Base-by-base conservation (phyloP, 2,888 invertebrate genomes). In the Synanthedon andrenaeformis region DNA sequence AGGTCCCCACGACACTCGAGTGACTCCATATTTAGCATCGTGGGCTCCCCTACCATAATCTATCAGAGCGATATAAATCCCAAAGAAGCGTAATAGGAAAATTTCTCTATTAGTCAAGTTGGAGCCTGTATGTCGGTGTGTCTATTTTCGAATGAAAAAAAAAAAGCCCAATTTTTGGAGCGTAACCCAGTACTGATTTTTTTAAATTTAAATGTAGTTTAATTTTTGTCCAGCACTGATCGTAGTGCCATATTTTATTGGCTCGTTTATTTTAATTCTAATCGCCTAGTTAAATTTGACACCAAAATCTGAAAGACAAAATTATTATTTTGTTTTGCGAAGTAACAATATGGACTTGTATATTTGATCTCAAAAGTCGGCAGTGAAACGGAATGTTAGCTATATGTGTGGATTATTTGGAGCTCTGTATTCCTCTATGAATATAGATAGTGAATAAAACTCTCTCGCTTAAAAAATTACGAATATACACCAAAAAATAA, bases 161-260 rank as follows among this genome's bases (percentile, higher is more conserved):
- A 66, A 71, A 69, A 67, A 74, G 67, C 74, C 74, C 71, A 53
- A 51, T 66, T 71, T 70, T 76, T 80, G 82, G 80, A 82, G 67
- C 64, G 65, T 70, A 76, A 35, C 83, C 82, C 85, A 82, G 82
- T 73, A 87, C 87, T 87, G 87, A 87, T 85, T 84, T 78, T 77
- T 70, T 73, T 74, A 74, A 81, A 79, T 78, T 78, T 69, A 74
- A 70, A 68, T 61, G 70, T 84, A 83, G 82, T 72, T 51, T 82
- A 80, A 84, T 85, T 81, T 68, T 77, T 76, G 69, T 60, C 10
- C 79, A 76, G 86, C 87, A 86, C 87, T 87, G 87, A 86, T 66
- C 53, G 66, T 70, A 83, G 86, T 86, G 86, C 87, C 86, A 86
- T 86, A 83, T 82, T 77, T 76, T 78, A 82, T 82, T 84, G 85